Conservation (phyloP, 1,140 invertebrate genomes). For the Drosophila sucinea region DNA sequence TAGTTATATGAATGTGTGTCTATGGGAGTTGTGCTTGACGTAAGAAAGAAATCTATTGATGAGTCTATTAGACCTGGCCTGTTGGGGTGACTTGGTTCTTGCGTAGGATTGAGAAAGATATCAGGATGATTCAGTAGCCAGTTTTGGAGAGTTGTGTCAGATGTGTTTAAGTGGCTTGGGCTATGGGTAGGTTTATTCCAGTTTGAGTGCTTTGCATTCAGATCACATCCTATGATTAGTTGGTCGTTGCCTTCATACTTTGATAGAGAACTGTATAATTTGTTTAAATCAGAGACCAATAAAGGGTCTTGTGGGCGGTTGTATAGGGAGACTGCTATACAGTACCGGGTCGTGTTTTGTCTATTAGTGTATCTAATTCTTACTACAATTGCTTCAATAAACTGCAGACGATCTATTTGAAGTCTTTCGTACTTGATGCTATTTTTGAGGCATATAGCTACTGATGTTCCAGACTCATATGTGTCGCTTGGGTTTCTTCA, state of each 20-base stretch:
- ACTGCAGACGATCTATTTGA: background rate
- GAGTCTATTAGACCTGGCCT: background rate
- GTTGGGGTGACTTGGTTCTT: constrained; percentile 14
- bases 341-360: background rate
- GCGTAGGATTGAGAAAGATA: background rate
- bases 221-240: constrained; percentile 17
- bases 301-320: constrained; percentile 12
- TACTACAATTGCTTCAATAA: constrained; percentile 11
- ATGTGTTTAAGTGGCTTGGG: background rate
- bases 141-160: background rate
- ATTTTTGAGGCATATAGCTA: constrained; percentile 23
- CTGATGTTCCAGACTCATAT: background rate
- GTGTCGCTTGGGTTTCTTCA: background rate
- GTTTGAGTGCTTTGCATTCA: constrained; percentile 17
- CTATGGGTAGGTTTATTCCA: background rate
- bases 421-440: background rate
- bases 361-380: background rate
- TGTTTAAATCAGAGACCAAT: background rate
- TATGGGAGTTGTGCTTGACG: background rate
- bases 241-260: background rate
- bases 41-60: constrained; percentile 22
- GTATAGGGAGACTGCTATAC: constrained; percentile 6
- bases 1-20: background rate
- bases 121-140: background rate
- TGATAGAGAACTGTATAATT: background rate